These are phyloP conservation scores for Aphrophora alni DNA, from an alignment of 2,888 invertebrate species.

Conservation along the genomic window DNA sequence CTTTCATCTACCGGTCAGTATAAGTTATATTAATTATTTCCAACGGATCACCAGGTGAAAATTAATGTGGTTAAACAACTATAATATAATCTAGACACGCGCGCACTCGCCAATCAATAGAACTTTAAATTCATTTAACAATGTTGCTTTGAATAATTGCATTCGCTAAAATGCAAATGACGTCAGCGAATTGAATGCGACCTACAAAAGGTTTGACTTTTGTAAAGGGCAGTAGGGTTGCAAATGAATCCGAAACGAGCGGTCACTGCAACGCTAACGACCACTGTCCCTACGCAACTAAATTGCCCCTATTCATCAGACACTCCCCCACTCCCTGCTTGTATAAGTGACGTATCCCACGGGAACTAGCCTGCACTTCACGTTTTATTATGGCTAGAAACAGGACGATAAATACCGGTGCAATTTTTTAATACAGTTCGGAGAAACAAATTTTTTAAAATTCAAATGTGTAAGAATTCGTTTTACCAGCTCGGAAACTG, in stretches of 20 bases:
- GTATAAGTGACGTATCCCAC: constrained; percentile 24
- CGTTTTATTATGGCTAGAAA: too few species aligned
- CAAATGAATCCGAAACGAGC: constrained; percentile 37
- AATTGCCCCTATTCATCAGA: constrained; percentile 32
- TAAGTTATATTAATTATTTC: neutral
- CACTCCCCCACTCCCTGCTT: neutral
- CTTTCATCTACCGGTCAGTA: neutral
- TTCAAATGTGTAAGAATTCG: too few species aligned
- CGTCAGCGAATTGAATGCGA: too few species aligned
- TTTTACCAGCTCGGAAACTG: too few species aligned
- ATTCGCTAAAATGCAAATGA: neutral
- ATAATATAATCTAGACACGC: neutral
- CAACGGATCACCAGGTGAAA: neutral
- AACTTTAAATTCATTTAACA: neutral
- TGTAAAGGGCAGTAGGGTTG: neutral
- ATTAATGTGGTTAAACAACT: neutral
- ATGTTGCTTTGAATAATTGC: neutral
- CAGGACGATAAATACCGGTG: too few species aligned
- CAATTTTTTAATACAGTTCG: too few species aligned
- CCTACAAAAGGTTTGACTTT: neutral
- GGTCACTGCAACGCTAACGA: constrained; percentile 12
- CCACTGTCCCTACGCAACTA: neutral
- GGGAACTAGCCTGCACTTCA: neutral
- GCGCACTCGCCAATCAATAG: neutral
- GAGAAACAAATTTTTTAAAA: too few species aligned